Conservation (phyloP, 2,888 invertebrate species). For the Drosophila percnosoma region DNA sequence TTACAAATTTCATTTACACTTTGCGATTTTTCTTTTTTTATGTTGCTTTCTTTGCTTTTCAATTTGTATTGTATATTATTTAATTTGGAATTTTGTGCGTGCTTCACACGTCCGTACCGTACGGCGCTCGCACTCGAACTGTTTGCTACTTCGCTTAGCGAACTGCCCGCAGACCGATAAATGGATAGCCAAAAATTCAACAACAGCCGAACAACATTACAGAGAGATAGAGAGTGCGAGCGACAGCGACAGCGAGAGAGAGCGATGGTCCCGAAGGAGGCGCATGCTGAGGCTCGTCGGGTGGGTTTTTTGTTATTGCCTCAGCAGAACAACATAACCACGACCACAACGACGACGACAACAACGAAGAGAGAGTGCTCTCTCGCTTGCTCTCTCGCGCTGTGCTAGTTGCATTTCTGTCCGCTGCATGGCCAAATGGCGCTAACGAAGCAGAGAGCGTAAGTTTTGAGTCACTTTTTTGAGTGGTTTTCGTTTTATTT, state of each 20-base stretch:
- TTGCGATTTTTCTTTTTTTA: conserved; percentile 41
- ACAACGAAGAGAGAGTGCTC: conserved; percentile 4
- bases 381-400: conserved; percentile 9
- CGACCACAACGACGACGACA: conserved; percentile 13
- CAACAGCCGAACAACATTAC: conserved; percentile 19
- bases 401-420: conserved; percentile 40
- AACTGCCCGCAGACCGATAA: conserved; percentile 32
- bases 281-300: conserved; percentile 52
- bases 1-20: conserved; percentile 53
- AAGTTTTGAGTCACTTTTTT: conserved; percentile 36
- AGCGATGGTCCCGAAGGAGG: conserved; percentile 50
- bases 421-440: conserved; percentile 58
- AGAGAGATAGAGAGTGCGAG: conserved; percentile 16
- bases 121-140: conserved; percentile 85
- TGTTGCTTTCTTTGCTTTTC: conserved; percentile 9
- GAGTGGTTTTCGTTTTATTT: conserved; percentile 28
- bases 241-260: conserved; percentile 17
- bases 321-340: conserved; percentile 17
- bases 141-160: conserved; percentile 41
- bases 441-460: conserved; percentile 42
- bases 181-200: conserved; percentile 12
- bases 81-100: conserved; percentile 67
- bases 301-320: conserved; percentile 25
- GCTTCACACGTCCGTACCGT: conserved; percentile 83
- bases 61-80: conserved; percentile 46